Evolutionary conservation across 2,797 vertebrate species (phyloP).

Genomic region (Anguilla megastoma): DNA sequence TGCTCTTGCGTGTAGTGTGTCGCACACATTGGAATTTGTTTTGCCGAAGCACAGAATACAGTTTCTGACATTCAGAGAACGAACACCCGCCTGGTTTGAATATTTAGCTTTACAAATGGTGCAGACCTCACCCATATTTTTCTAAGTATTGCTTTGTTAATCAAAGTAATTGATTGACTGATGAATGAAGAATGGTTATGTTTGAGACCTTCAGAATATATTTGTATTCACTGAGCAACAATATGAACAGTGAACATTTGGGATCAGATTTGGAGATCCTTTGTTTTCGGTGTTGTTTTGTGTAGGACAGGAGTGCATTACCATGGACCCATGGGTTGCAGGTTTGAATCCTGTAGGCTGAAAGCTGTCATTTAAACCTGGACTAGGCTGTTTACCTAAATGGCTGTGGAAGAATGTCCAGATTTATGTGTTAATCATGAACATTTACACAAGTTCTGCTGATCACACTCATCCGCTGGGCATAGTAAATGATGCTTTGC

Average conservation of each 20-base stretch:
- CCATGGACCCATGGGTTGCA: not conserved
- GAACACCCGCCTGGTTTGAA: not conserved
- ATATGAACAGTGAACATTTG: not conserved
- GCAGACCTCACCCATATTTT: not conserved
- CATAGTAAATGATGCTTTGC: too few relatives aligned
- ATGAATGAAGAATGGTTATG: not conserved
- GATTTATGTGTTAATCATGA: not conserved
- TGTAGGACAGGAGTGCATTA: not conserved
- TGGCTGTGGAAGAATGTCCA: not conserved
- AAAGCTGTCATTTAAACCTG: not conserved
- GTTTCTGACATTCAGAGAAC: not conserved
- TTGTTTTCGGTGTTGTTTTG: not conserved
- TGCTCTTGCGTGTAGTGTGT: not conserved
- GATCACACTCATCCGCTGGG: too few relatives aligned
- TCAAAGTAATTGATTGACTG: not conserved
- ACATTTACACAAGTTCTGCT: too few relatives aligned
- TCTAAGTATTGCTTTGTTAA: not conserved
- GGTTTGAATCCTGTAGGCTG: not conserved
- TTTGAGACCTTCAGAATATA: not conserved
- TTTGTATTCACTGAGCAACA: not conserved
- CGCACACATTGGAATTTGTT: not conserved
- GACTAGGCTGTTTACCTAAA: not conserved
- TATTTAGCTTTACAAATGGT: not conserved
- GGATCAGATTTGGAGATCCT: not conserved
- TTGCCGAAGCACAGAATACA: not conserved